Evolutionary conservation across 2,888 invertebrate species (phyloP), one percentile per base, ranked within the genome.

Genomic region (Lasioglossum oenotherae): DNA sequence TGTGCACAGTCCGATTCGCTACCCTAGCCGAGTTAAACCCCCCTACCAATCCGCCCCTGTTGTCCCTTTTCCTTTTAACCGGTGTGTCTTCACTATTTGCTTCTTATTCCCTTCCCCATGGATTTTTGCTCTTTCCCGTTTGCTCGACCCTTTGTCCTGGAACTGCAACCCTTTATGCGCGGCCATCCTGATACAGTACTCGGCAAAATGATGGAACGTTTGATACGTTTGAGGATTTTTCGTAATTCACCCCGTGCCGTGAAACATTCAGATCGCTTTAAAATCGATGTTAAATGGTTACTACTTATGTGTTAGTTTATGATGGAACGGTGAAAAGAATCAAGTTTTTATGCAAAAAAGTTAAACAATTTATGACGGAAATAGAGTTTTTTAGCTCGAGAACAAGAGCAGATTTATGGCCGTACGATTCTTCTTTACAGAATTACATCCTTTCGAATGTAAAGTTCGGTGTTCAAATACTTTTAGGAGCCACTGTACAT

Each of bases 1-100:
- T 64, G 38, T 44, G 60, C 14, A 53, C 53, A 53, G 73, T 75
- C 75, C 53, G 75, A 80, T 76, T 80, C 76, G 23, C 69, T 69
- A 69, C 74, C 69, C 35, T 67, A 10, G 14, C 67, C 16, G 46
- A 23, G 31, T 46, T 67, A 38, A 8, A 44, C 53, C 46, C 53
- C 53, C n/a, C 10, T 35, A n/a, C 64, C 27, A 38, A 10, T 44
- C 67, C n/a, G 8, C 3, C 46, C 49, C 23, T 49, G 31, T 49
- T 46, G 46, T 49, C 41, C 41, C n/a, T 76, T n/a, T 38, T 31
- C 69, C 8, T 19, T 64, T 74, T 35, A 57, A 16, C 57, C 71
- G 14, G 69, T 67, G 35, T 69, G 10, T 16, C 69, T 12, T 14
- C 35, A n/a, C 69, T 69, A 69, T 69, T 69, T 69, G 69, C 69